Evolutionary conservation across 1,140 invertebrate species (phyloP).

Genomic region (Bemisia tabaci): DNA sequence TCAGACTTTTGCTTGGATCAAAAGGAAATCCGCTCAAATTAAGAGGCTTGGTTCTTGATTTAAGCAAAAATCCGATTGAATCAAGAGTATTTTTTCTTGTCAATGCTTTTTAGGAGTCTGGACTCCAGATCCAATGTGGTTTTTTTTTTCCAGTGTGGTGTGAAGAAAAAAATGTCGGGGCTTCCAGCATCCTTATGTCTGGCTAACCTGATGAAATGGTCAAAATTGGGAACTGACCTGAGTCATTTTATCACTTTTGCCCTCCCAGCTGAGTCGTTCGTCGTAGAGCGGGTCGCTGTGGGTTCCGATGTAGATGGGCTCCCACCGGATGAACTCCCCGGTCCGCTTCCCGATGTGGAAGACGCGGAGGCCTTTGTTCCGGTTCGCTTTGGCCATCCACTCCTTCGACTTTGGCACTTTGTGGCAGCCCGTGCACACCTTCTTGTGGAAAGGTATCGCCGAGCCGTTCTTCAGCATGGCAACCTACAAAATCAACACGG

Average conservation of each 20-base stretch:
- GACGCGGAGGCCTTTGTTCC: conserved; percentile 54
- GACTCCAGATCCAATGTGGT: too few species aligned
- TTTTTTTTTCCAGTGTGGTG: too few species aligned
- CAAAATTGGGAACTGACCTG: too few species aligned
- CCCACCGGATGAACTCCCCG: conserved; percentile 71
- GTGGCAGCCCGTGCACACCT: conserved; percentile 75
- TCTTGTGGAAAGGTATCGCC: conserved; percentile 83
- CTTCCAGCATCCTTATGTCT: too few species aligned
- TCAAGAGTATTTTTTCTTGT: too few species aligned
- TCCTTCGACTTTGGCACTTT: conserved; percentile 72
- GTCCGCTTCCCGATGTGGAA: conserved; percentile 72
- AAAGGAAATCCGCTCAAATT: too few species aligned
- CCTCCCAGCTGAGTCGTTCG: conserved; percentile 74
- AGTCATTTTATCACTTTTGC: conserved; percentile 86
- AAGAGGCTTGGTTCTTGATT: too few species aligned
- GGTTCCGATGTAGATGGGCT: conserved; percentile 78
- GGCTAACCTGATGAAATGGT: too few species aligned
- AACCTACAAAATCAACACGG: conserved; percentile 31
- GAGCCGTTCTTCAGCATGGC: conserved; percentile 57
- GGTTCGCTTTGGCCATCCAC: conserved; percentile 53
- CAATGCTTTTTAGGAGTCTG: too few species aligned
- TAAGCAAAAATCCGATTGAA: too few species aligned
- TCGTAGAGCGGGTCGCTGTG: conserved; percentile 78
- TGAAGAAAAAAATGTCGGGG: too few species aligned
- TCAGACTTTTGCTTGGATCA: too few species aligned